Evolutionary conservation across 30 jellyfish, hydroid and myxozoan species (phyloP).

Genomic region (Pelagia noctiluca): DNA sequence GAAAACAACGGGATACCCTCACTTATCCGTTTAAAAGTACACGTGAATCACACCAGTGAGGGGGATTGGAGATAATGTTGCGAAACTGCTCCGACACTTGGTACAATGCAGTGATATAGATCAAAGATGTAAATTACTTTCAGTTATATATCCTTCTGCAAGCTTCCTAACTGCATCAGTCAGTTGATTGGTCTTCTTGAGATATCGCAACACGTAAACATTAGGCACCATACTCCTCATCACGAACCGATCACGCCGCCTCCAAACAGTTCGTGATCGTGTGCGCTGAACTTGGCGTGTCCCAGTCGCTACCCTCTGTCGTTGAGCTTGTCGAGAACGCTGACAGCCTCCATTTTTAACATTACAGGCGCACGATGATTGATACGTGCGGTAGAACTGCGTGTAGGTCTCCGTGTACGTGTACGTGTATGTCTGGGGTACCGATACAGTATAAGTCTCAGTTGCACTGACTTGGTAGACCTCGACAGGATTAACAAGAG

Average conservation of each 20-base stretch:
- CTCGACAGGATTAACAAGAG: slow-evolving; percentile 33
- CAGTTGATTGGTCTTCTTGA: slow-evolving; percentile 1
- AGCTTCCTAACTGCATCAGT: slow-evolving; percentile 13
- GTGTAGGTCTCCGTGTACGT: slow-evolving; percentile 43
- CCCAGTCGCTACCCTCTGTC: slow-evolving; percentile 1
- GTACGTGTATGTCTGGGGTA: slow-evolving; percentile 27
- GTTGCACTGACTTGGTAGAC: slow-evolving; percentile 36
- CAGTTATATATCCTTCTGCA: slow-evolving; percentile 14
- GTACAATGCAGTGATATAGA: too few species aligned
- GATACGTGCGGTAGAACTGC: slow-evolving; percentile 3
- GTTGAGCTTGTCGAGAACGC: slow-evolving; percentile 14
- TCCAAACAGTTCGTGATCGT: slow-evolving; percentile 29
- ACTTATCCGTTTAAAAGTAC: too few species aligned
- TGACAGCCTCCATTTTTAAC: slow-evolving; percentile 27
- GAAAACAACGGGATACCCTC: too few species aligned
- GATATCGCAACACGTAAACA: slow-evolving; percentile 22
- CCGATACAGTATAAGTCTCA: slow-evolving; percentile 33
- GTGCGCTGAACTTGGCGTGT: slow-evolving; percentile 34
- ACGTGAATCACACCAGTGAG: too few species aligned
- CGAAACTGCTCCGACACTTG: too few species aligned
- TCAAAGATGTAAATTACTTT: slow-evolving; percentile 36
- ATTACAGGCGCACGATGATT: slow-evolving; percentile 31
- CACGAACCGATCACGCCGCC: slow-evolving; percentile 13
- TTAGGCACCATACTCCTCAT: slow-evolving; percentile 20
- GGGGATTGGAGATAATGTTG: too few species aligned